These are phyloP conservation scores for Chrysolina oricalcia DNA, from an alignment of 2,888 invertebrate genomes.

Conservation along the genomic window DNA sequence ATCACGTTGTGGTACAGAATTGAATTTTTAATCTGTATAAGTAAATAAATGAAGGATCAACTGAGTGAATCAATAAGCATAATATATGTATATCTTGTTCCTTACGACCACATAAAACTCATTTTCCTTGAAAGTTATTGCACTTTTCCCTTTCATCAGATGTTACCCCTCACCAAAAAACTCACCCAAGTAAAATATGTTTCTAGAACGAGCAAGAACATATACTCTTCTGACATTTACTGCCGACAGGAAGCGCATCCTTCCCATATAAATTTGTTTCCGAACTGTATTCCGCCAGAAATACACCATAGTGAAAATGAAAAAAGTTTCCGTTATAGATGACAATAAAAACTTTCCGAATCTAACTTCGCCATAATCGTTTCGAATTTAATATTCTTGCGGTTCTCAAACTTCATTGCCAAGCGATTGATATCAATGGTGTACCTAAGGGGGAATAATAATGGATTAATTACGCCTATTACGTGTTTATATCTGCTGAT, in stretches of 20 bases:
- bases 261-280: not conserved
- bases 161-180: not conserved
- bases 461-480: not conserved
- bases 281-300: not conserved
- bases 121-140: not conserved
- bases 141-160: not conserved
- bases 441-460: not conserved
- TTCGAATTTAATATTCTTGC: conserved; percentile 14
- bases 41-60: too few species aligned
- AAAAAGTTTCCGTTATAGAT: conserved; percentile 15
- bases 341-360: conserved; percentile 22
- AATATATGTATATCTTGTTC: too few species aligned
- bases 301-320: conserved; percentile 15
- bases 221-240: conserved; percentile 1
- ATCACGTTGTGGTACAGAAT: too few species aligned
- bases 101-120: not conserved
- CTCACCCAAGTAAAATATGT: not conserved
- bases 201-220: not conserved
- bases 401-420: not conserved
- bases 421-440: not conserved
- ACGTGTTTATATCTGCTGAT: too few species aligned
- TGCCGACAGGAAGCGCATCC: not conserved
- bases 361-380: conserved; percentile 16
- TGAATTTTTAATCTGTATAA: too few species aligned
- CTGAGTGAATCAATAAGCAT: too few species aligned